These are phyloP conservation scores for Oophaga pumilio DNA, from an alignment of 2,113 vertebrate species.

Conservation along the genomic window DNA sequence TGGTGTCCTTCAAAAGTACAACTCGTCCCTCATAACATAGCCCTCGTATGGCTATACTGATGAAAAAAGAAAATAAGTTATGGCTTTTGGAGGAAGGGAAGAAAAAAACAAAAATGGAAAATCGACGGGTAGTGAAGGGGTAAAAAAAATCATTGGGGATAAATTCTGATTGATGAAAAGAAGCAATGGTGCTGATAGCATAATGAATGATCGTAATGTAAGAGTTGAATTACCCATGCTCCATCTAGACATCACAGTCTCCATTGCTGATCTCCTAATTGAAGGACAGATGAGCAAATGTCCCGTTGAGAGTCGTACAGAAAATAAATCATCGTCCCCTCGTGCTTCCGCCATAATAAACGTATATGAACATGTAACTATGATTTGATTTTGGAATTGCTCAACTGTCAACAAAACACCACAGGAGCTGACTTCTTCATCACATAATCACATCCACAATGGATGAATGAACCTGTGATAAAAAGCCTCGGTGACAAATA, in stretches of 20 bases:
- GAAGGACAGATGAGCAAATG: not conserved
- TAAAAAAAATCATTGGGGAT: not conserved
- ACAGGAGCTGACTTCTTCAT: slow-evolving; percentile 42
- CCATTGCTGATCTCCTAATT: not conserved
- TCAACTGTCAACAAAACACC: slow-evolving; percentile 41
- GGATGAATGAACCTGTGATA: slow-evolving; percentile 51
- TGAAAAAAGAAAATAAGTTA: too few species aligned
- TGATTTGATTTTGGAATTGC: slow-evolving; percentile 41
- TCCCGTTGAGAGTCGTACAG: not conserved
- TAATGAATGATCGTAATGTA: not conserved
- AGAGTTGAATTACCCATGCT: not conserved
- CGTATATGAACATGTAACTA: slow-evolving; percentile 26
- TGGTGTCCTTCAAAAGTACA: too few species aligned
- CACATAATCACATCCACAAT: slow-evolving; percentile 48
- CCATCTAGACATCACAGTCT: not conserved
- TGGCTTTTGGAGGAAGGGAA: too few species aligned
- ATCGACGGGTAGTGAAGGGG: too few species aligned
- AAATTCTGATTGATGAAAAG: not conserved
- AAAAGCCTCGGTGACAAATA: slow-evolving; percentile 49
- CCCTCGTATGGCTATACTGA: too few species aligned
- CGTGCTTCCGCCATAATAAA: not conserved
- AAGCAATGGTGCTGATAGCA: too few species aligned
- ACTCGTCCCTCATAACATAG: too few species aligned
- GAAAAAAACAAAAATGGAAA: too few species aligned
- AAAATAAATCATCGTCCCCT: not conserved